Conservation (phyloP, 2,113 vertebrate species). For the Brachyhypopomus gauderio region DNA sequence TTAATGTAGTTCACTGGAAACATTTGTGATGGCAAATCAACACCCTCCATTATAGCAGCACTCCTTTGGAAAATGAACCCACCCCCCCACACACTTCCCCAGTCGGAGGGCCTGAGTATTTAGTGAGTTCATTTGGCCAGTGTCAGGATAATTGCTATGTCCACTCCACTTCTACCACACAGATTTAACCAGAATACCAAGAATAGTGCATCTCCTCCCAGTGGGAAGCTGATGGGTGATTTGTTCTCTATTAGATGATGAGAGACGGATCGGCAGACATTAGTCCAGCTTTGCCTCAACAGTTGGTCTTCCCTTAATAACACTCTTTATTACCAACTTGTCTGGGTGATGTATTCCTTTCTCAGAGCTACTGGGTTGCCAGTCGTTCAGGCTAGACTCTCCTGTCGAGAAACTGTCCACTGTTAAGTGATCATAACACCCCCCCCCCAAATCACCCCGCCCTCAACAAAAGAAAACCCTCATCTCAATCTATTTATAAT, state of each 20-base stretch:
- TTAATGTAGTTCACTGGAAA: conserved; percentile 37
- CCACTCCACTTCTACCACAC: conserved; percentile 32
- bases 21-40: conserved; percentile 7
- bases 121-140: conserved; percentile 40
- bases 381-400: conserved; percentile 36
- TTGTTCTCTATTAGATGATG: conserved; percentile 64
- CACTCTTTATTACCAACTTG: conserved; percentile 45
- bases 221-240: conserved; percentile 65
- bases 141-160: conserved; percentile 33
- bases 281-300: conserved; percentile 45
- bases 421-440: conserved; percentile 46
- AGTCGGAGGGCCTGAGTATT: conserved; percentile 25
- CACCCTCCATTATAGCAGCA: not conserved
- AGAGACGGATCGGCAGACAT: conserved; percentile 52
- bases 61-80: conserved; percentile 15
- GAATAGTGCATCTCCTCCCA: conserved; percentile 41
- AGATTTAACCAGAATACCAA: conserved; percentile 43
- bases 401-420: conserved; percentile 26
- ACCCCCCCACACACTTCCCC: conserved; percentile 26
- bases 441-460: not conserved
- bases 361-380: conserved; percentile 42
- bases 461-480: conserved; percentile 30
- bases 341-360: conserved; percentile 48
- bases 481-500: conserved; percentile 47
- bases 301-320: conserved; percentile 52